Evolutionary conservation across 2,113 vertebrate genomes (phyloP), one percentile per base, ranked within the genome.

Genomic region (Clupea harengus): DNA sequence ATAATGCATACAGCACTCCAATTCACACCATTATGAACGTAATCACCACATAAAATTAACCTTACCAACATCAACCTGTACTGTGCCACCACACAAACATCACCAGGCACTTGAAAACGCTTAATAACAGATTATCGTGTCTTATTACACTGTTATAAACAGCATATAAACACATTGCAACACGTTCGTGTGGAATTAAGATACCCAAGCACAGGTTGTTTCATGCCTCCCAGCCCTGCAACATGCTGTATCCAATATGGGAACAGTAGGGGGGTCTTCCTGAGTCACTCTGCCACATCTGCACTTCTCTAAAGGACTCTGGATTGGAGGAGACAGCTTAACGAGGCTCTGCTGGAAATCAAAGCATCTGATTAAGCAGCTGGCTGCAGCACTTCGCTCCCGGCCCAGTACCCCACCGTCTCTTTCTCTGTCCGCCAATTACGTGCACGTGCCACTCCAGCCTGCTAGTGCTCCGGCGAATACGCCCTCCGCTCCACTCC

Each of bases 361-460:
- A 88, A 87, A 89, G 52, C 49, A 82, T 83, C 81, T 87, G 84
- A 89, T 89, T 88, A 87, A 86, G 86, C 88, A 81, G 72, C 32
- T 81, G 54, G 83, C 80, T 86, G 72, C 13, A 15, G 72, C 72
- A 11, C 72, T 15, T 4, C 11, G 32, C 72, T 78, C 72, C 72
- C 54, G 2, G 11, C 32, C 64, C 3, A 2, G 2, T 28, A 9
- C 64, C 32, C 72, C 72, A 15, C 72, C 11, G 11, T 17, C 32
- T 78, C 28, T 6, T 39, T 15, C 28, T 78, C 32, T 28, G 3
- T 28, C 28, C 28, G 4, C 72, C 72, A 78, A 78, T 78, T 78
- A 78, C 72, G 32, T 2, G 32, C 72, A 78, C 72, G 72, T 78
- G 72, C 28, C 72, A 17, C 28, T 78, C 4, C 72, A 78, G 72